A percentile compares a stretch with the other conserved stretches of the same genome.
phyloP scores from a whole-genome alignment of 2,113 vertebrate species.

The Erythrolamprus reginae region DNA sequence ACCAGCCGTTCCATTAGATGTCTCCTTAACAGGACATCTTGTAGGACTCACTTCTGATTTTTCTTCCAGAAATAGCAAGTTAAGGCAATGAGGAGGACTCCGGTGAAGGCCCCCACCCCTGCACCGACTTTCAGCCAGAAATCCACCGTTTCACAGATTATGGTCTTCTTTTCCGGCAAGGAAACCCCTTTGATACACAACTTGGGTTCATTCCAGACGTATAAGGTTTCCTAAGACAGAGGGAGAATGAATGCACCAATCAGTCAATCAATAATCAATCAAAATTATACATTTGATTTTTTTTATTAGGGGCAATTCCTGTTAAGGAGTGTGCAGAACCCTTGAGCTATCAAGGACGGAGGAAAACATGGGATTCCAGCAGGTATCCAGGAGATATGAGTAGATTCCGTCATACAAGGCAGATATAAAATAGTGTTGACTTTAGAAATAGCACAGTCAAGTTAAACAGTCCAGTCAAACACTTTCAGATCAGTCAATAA shows the following conservation, averaged over 20 bases:
- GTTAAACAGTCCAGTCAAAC: too few relatives aligned
- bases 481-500: too few relatives aligned
- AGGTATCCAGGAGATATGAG: too few relatives aligned
- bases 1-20: too few relatives aligned
- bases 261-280: neutral
- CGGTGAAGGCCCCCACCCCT: slow-evolving; percentile 81
- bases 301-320: neutral
- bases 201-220: slow-evolving; percentile 91
- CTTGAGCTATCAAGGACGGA: too few relatives aligned
- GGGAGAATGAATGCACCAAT: neutral
- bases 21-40: neutral
- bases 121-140: slow-evolving; percentile 89
- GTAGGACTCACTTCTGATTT: slow-evolving; percentile 85
- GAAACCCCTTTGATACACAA: slow-evolving; percentile 84
- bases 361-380: too few relatives aligned
- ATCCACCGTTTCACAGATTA: slow-evolving; percentile 84
- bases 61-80: slow-evolving; percentile 99
- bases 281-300: neutral
- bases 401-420: too few relatives aligned
- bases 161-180: slow-evolving; percentile 82
- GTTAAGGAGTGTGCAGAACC: too few relatives aligned
- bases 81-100: slow-evolving; percentile 83
- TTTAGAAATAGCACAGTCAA: too few relatives aligned
- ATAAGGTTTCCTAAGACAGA: slow-evolving; percentile 81
- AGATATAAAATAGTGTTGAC: too few relatives aligned